Conservation (phyloP, 2,888 invertebrate species). For the Netelia inedita region DNA sequence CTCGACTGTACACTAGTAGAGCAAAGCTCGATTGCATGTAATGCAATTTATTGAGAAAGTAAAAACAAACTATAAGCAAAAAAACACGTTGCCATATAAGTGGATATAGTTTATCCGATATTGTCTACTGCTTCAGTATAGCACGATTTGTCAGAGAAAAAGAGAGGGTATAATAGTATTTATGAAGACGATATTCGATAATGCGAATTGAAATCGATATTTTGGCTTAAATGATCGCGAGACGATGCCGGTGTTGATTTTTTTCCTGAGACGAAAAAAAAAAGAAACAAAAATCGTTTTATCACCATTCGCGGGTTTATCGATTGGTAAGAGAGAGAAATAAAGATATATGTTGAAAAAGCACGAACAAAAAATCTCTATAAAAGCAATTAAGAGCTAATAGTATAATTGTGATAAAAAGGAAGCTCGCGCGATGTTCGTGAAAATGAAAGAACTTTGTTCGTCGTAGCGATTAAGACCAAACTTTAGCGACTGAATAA, state of each 20-base stretch:
- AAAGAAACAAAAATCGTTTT: slow-evolving; percentile 17
- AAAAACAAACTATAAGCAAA: slow-evolving; percentile 70
- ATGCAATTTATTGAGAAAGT: slow-evolving; percentile 39
- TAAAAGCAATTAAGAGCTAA: slow-evolving; percentile 45
- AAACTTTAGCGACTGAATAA: slow-evolving; percentile 43
- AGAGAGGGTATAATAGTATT: slow-evolving; percentile 53
- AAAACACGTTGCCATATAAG: slow-evolving; percentile 77
- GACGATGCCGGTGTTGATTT: slow-evolving; percentile 4
- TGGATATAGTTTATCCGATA: slow-evolving; percentile 80
- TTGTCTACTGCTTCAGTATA: slow-evolving; percentile 74
- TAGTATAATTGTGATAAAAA: slow-evolving; percentile 57
- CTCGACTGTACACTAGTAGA: slow-evolving; percentile 50
- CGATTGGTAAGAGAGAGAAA: slow-evolving; percentile 26
- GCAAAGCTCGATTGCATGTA: slow-evolving; percentile 59
- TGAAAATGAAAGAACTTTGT: slow-evolving; percentile 20
- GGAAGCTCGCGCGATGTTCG: slow-evolving; percentile 44
- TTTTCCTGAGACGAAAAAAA: neutral
- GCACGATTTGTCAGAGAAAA: slow-evolving; percentile 59
- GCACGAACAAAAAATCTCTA: slow-evolving; percentile 40
- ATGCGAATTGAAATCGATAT: neutral
- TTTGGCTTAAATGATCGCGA: neutral
- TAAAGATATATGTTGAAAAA: slow-evolving; percentile 30
- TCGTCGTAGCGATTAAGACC: slow-evolving; percentile 54
- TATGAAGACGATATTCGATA: slow-evolving; percentile 25
- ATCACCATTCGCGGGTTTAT: slow-evolving; percentile 23